Evolutionary conservation across 2,797 vertebrate genomes (phyloP).

Genomic region (Mormyrus hasselquistii): DNA sequence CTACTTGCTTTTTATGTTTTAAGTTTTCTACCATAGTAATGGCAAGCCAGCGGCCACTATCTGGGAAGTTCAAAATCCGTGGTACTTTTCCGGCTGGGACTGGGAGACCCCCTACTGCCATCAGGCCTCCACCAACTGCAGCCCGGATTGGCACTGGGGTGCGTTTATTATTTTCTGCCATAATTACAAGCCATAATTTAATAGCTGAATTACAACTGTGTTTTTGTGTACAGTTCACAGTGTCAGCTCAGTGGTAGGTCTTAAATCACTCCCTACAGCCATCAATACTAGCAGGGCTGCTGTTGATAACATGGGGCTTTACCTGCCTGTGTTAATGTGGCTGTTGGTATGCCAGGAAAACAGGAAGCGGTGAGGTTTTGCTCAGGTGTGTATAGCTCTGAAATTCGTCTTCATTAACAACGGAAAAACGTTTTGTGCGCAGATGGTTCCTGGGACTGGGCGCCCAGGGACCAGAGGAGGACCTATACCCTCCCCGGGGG

Average conservation of each 20-base stretch:
- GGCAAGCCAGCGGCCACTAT: constrained; percentile 63
- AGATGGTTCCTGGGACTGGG: constrained; percentile 79
- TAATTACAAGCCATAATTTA: background rate
- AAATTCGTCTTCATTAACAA: background rate
- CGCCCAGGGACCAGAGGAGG: constrained; percentile 70
- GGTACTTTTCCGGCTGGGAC: constrained; percentile 53
- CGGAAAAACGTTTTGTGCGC: constrained; percentile 8
- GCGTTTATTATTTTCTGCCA: constrained; percentile 5
- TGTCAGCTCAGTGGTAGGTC: background rate
- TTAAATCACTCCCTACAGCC: background rate
- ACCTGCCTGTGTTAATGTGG: background rate
- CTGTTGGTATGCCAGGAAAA: background rate
- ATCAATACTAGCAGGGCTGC: background rate
- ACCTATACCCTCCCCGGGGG: constrained; percentile 57
- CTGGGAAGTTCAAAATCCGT: constrained; percentile 68
- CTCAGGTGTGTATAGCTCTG: background rate
- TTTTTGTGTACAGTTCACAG: background rate
- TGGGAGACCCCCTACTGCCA: constrained; percentile 65
- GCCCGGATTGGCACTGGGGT: constrained; percentile 70
- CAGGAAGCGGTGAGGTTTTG: background rate
- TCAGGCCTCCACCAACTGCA: constrained; percentile 69
- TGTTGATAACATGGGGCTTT: background rate
- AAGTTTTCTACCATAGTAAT: constrained; percentile 36
- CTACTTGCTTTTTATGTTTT: no score
- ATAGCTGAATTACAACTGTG: background rate